phyloP scores from a whole-genome alignment of 2,888 invertebrate species.

The Ichneumon xanthorius region DNA sequence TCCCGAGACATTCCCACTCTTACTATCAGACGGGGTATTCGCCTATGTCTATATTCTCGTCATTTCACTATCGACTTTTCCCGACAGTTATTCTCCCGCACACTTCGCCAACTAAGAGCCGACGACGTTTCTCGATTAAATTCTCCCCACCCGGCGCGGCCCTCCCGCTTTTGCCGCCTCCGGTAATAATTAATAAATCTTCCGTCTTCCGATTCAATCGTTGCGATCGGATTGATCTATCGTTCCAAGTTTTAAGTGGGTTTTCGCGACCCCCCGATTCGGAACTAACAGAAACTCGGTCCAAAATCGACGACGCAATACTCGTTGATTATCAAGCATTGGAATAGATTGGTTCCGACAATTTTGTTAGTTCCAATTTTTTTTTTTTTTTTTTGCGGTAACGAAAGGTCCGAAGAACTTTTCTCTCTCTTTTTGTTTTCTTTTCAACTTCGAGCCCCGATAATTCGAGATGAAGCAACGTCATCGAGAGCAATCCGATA shows the following conservation, averaged over 20 bases:
- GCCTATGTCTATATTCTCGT: constrained; percentile 2
- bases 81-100: constrained; percentile 28
- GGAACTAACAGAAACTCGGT: not conserved
- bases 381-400: too few relatives aligned
- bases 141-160: constrained; percentile 10
- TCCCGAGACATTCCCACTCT: constrained; percentile 31
- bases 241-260: constrained; percentile 5
- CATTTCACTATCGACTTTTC: constrained; percentile 45
- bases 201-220: constrained; percentile 30
- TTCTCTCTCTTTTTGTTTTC: not conserved
- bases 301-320: too few relatives aligned
- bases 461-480: not conserved
- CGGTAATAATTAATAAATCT: constrained; percentile 51
- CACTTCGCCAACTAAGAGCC: constrained; percentile 32
- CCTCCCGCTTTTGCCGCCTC: constrained; percentile 10
- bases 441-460: not conserved
- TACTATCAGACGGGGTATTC: not conserved
- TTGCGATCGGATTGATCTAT: constrained; percentile 33
- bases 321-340: too few relatives aligned
- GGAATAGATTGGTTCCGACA: too few relatives aligned
- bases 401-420: not conserved
- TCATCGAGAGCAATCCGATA: not conserved
- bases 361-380: not conserved
- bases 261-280: not conserved
- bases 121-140: constrained; percentile 48